These are phyloP conservation scores for Chloropsis hardwickii DNA, from an alignment of 2,113 vertebrate genomes.

Conservation along the genomic window DNA sequence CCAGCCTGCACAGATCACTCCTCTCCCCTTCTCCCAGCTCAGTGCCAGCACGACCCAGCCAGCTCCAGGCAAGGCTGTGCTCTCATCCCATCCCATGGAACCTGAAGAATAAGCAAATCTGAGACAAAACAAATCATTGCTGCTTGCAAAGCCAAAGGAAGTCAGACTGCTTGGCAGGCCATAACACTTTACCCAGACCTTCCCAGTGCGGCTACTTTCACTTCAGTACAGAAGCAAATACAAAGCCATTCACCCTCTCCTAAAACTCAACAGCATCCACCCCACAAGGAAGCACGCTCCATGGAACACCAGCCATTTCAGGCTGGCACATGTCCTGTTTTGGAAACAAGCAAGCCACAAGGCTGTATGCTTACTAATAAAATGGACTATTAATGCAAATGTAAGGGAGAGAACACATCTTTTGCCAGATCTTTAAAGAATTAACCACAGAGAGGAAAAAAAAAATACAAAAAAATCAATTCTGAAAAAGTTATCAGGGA, in stretches of 20 bases:
- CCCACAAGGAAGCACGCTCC: rapidly evolving
- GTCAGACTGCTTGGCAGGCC: background rate
- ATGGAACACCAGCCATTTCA: background rate
- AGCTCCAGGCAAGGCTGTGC: background rate
- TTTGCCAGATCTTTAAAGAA: background rate
- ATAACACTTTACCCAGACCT: background rate
- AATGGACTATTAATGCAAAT: background rate
- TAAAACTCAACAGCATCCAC: background rate
- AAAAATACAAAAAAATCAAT: rapidly evolving
- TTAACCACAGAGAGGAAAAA: background rate
- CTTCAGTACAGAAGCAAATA: background rate
- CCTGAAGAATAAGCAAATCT: background rate
- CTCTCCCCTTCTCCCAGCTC: background rate
- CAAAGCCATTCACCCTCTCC: background rate
- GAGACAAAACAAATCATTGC: background rate
- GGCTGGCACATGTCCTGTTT: background rate
- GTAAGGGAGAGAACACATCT: background rate
- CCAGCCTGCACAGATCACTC: background rate
- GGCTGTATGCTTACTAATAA: background rate
- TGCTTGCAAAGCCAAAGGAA: background rate
- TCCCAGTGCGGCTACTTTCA: background rate
- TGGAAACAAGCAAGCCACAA: background rate
- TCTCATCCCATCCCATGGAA: background rate
- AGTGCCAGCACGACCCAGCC: rapidly evolving
- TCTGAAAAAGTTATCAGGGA: background rate